These are phyloP conservation scores for Gisinianus flammeolus DNA, from an alignment of 2,888 invertebrate genomes.

Conservation along the genomic window DNA sequence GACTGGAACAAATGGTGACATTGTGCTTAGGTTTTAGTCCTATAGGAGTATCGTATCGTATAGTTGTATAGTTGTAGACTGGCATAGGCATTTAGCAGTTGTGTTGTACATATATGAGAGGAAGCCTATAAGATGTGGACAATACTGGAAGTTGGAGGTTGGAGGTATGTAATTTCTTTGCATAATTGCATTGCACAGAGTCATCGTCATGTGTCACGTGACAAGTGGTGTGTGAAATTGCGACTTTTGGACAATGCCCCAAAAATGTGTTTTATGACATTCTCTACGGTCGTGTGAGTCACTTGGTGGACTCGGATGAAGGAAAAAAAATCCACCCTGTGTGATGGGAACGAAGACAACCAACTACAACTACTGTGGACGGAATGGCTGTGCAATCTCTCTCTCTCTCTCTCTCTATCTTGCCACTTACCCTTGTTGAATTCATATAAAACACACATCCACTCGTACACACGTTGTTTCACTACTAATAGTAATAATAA, in stretches of 20 bases:
- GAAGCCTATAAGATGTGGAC: too few relatives aligned
- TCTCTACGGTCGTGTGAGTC: constrained; percentile 47
- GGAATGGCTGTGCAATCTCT: neutral
- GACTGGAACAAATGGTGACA: constrained; percentile 6
- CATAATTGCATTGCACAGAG: constrained; percentile 45
- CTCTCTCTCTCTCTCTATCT: constrained; percentile 2
- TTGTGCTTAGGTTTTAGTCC: too few relatives aligned
- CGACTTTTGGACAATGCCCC: constrained; percentile 49
- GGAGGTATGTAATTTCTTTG: constrained; percentile 39
- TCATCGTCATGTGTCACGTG: constrained; percentile 39
- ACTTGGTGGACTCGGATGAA: constrained; percentile 20
- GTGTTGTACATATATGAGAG: too few relatives aligned
- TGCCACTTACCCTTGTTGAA: too few relatives aligned
- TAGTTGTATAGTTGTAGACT: too few relatives aligned
- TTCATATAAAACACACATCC: neutral
- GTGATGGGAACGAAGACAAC: neutral
- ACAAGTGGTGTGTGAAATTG: constrained; percentile 48
- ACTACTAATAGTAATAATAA: neutral
- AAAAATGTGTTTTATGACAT: constrained; percentile 49
- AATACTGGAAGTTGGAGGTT: neutral
- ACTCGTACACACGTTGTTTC: neutral
- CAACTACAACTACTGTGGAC: neutral
- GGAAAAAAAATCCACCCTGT: neutral
- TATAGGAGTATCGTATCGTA: too few relatives aligned
- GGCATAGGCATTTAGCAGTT: too few relatives aligned